These are phyloP conservation scores for Drosophila lacertosa DNA, from an alignment of 1,140 invertebrate species.

Conservation along the genomic window DNA sequence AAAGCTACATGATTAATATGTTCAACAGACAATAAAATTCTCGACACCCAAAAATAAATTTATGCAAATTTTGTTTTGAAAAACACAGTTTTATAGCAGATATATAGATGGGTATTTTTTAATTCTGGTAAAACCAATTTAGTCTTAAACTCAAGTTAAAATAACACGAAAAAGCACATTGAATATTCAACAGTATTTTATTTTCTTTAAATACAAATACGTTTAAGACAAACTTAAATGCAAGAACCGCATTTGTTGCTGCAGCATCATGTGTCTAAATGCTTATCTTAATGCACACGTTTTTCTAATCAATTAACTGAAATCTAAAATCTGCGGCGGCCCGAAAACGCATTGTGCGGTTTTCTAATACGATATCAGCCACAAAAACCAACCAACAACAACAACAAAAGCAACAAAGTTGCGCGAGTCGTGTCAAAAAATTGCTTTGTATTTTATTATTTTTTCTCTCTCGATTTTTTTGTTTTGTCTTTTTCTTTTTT, in stretches of 20 bases:
- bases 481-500: conserved; percentile 28
- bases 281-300: conserved; percentile 45
- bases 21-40: neutral
- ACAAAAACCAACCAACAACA: conserved; percentile 19
- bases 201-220: neutral
- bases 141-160: neutral
- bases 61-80: conserved; percentile 3
- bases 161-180: neutral
- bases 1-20: conserved; percentile 3
- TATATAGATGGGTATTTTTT: neutral
- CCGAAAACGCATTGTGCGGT: conserved; percentile 46
- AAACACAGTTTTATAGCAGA: neutral
- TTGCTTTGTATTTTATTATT: conserved; percentile 61
- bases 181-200: neutral
- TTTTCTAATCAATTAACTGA: conserved; percentile 74
- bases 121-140: neutral
- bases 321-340: conserved; percentile 62
- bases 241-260: neutral
- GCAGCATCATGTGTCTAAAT: conserved; percentile 11
- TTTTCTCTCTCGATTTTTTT: conserved; percentile 28
- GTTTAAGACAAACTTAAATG: neutral
- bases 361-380: conserved; percentile 54
- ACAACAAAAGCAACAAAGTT: conserved; percentile 52
- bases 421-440: conserved; percentile 71
- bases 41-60: neutral